Evolutionary conservation across 1,140 invertebrate species (phyloP), one percentile per base, ranked within the genome.

Genomic region (Drosophila nannoptera): DNA sequence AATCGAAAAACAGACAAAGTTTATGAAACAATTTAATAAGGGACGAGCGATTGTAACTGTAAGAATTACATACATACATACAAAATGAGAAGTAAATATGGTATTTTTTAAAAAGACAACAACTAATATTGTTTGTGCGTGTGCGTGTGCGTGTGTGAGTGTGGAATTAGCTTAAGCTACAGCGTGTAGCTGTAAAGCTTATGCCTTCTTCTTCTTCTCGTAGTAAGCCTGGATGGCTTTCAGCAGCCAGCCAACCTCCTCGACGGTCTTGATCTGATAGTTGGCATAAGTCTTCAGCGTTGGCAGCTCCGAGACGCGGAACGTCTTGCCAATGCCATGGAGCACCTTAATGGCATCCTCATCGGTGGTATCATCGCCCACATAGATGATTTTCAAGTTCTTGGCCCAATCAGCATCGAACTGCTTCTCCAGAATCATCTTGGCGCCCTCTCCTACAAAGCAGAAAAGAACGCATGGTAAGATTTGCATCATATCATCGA

Each of bases 351-450:
- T 97, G 38, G 96, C 96, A 90, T 97, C 96, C 90, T 97, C 96
- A 89, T 97, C 96, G 2, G 96, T 97, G 32, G 92, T 93, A 89
- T 97, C 96, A 89, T 97, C 96, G 59, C 96, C 96, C 46, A 93
- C 95, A 81, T 96, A 97, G 78, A 97, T 95, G 78, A 97, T 96
- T 71, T 95, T 92, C 64, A 97, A 94, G 55, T 96, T 92, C 90
- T 97, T 96, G 78, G 94, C 94, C 96, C 96, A 97, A 88, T 97
- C 96, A 5, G 96, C 92, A 16, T 96, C 96, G 90, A 97, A 97
- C 1, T 96, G 94, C 11, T 96, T 97, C 67, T 96, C 92, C 52
- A 97, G 89, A 75, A 97, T 97, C 89, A 97, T 97, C 77, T 97
- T 95, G 4, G 95, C 96, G 38, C 96, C 96, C 65, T 95, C 93